phyloP scores from a whole-genome alignment of 2,113 vertebrate species.

The western clawed frog (Xenopus tropicalis) region DNA sequence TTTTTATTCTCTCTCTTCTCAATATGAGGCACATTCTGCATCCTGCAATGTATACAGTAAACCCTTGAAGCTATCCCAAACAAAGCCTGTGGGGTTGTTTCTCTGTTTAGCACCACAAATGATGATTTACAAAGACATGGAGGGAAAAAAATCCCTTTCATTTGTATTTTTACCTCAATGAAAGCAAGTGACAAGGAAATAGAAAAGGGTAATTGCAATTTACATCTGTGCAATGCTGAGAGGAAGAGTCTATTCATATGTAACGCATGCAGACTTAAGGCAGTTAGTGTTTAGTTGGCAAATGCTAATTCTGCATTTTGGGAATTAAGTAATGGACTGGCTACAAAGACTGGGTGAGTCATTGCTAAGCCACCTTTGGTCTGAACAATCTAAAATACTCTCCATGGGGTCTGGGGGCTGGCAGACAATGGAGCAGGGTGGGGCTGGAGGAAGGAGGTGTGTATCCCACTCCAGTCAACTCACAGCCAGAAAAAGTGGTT shows the following conservation, averaged over 20 bases:
- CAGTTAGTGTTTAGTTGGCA: constrained; percentile 12
- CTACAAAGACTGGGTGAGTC: constrained; percentile 24
- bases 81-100: constrained; percentile 11
- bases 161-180: not conserved
- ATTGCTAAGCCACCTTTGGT: constrained; percentile 25
- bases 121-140: constrained; percentile 2
- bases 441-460: constrained; percentile 35
- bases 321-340: constrained; percentile 14
- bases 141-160: not conserved
- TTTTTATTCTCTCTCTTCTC: too few species aligned
- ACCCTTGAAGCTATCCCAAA: constrained; percentile 2
- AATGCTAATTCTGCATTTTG: constrained; percentile 27
- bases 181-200: constrained; percentile 8
- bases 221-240: constrained; percentile 23
- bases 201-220: constrained; percentile 29
- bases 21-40: not conserved
- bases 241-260: constrained; percentile 8
- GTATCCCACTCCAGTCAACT: constrained; percentile 9
- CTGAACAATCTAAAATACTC: constrained; percentile 28
- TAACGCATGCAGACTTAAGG: constrained; percentile 17
- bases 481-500: constrained; percentile 27
- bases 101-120: constrained; percentile 10
- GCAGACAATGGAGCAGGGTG: constrained; percentile 37
- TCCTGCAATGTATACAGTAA: not conserved
- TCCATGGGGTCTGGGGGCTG: constrained; percentile 34